A percentile compares a stretch with the other conserved stretches of the same genome.
These are phyloP conservation scores for Betta splendens DNA, from an alignment of 2,797 vertebrate species.

Conservation along the genomic window DNA sequence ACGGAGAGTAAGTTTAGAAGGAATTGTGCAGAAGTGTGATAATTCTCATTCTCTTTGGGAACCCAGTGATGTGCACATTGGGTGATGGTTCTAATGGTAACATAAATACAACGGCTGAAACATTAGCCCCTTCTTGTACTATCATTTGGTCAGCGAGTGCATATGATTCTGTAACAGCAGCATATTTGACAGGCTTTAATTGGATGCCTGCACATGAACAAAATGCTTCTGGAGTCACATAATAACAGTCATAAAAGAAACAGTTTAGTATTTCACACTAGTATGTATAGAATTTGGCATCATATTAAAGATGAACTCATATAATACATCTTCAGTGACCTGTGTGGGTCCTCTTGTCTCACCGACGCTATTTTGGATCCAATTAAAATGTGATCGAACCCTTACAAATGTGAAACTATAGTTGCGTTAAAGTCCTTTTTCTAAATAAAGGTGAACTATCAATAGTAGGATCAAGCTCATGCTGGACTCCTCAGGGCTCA, in stretches of 20 bases:
- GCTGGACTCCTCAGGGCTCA: constrained; percentile 19
- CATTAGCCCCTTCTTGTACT: too few species aligned
- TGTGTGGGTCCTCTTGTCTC: constrained; percentile 48
- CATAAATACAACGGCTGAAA: too few species aligned
- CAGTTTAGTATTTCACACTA: constrained; percentile 41
- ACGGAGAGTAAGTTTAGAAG: too few species aligned
- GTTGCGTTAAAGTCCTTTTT: too few species aligned
- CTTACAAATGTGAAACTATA: too few species aligned
- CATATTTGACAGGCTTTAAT: background rate
- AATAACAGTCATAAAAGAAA: constrained; percentile 51
- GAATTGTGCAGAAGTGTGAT: too few species aligned
- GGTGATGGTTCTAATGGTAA: too few species aligned
- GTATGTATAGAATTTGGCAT: constrained; percentile 66
- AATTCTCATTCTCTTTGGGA: too few species aligned
- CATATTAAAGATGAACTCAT: constrained; percentile 63
- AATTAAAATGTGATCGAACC: too few species aligned
- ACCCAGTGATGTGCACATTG: too few species aligned
- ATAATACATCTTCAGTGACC: constrained; percentile 55
- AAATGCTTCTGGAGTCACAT: constrained; percentile 50
- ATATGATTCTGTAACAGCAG: background rate
- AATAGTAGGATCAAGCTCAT: constrained; percentile 17
- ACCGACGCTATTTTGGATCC: constrained; percentile 39
- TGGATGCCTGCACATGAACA: constrained; percentile 23
- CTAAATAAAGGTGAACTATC: background rate
- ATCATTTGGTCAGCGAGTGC: too few species aligned